A percentile compares a stretch with the other conserved stretches of the same genome.
Conservation (phyloP, 2,888 invertebrate species). For the Epistrophe eligans region DNA sequence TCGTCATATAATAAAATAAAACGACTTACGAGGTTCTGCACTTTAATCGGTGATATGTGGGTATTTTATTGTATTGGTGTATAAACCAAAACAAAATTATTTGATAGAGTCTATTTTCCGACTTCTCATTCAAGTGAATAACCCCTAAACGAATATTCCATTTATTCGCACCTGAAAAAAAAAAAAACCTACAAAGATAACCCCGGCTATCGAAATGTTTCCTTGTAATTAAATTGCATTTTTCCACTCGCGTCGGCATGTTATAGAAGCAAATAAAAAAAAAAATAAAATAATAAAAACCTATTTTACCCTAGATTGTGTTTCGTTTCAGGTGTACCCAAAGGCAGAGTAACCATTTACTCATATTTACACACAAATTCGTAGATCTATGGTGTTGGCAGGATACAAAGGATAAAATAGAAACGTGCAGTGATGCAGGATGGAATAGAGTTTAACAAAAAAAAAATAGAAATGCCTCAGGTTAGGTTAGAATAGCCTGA, state of each 20-base stretch:
- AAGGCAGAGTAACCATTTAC: slow-evolving; percentile 59
- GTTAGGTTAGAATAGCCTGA: slow-evolving; percentile 42
- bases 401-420: slow-evolving; percentile 50
- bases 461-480: slow-evolving; percentile 26
- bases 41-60: too few species aligned
- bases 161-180: slow-evolving; percentile 11
- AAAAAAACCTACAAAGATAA: not conserved
- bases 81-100: too few species aligned
- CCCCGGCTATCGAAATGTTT: slow-evolving; percentile 30
- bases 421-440: not conserved
- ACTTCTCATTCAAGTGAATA: not conserved
- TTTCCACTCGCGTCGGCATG: slow-evolving; percentile 24
- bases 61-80: too few species aligned
- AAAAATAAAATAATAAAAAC: too few species aligned
- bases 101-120: too few species aligned
- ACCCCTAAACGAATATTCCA: slow-evolving; percentile 39
- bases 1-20: too few species aligned
- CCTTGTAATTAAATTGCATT: slow-evolving; percentile 57
- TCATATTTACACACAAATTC: slow-evolving; percentile 66
- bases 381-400: slow-evolving; percentile 56
- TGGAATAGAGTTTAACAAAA: not conserved
- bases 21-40: too few species aligned
- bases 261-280: not conserved
- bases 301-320: not conserved
- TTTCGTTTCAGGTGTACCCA: slow-evolving; percentile 39